Evolutionary conservation across 2,888 invertebrate genomes (phyloP), one percentile per base, ranked within the genome.

Genomic region (Volucella inflata): DNA sequence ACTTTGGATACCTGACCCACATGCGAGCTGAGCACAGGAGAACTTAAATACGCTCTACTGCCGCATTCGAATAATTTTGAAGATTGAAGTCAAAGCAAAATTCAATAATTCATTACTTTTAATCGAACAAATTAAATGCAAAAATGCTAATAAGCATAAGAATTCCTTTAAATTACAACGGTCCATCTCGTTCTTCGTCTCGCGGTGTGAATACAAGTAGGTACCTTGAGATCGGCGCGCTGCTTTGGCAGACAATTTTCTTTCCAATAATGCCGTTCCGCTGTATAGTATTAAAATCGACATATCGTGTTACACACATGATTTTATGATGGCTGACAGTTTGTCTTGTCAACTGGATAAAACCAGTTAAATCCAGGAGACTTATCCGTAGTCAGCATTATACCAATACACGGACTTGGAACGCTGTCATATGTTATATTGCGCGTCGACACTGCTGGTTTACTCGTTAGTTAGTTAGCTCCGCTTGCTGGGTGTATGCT

Each of bases 361-460:
- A 85, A 85, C 85, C 81, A 81, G 85, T 85, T 85, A 46, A 81
- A 81, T 81, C 85, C 81, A 81, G 76, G 65, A 75, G 75, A 68
- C 44, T 42, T 60, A 48, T 50, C 64, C 44, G 46, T 60, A n/a
- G 30, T 30, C 30, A 30, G 30, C 6, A 30, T 6, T 38, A 80
- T 74, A 71, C 71, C 70, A 70, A 53, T 50, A 75, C 64, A 53
- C 59, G 44, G 44, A 55, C 44, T 50, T 4, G 36, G 30, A 30
- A 30, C 30, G 40, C 48, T 71, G 64, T 78, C 48, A 77, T 44
- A 48, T 46, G 12, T 12, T 44, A 48, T 46, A 14, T 12, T 65
- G 57, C 11, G 53, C 44, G 40, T 62, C 16, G 64, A 12, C 17
- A 40, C 53, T 51, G 48, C 57, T 40, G 17, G 9, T 16, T 62